A percentile compares a stretch with the other conserved stretches of the same genome.
phyloP scores from a whole-genome alignment of 2,797 vertebrate genomes.

The Argentina silus region DNA sequence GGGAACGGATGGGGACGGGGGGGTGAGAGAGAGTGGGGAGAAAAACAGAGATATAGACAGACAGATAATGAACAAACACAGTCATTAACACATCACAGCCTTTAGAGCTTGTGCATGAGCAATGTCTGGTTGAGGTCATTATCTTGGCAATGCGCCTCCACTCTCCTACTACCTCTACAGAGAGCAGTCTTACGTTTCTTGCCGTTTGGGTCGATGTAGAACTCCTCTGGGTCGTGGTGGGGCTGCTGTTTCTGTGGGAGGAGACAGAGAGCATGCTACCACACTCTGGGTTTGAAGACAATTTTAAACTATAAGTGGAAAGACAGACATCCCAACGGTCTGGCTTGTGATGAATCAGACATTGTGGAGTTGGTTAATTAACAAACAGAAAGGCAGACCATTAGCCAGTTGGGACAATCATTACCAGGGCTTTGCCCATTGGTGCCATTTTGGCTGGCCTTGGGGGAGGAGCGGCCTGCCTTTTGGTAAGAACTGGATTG shows the following conservation, averaged over 20 bases:
- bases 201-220: slow-evolving; percentile 43
- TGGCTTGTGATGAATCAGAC: neutral
- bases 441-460: slow-evolving; percentile 46
- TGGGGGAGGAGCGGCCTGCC: slow-evolving; percentile 64
- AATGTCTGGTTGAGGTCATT: too few relatives aligned
- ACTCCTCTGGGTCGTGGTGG: slow-evolving; percentile 43
- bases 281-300: neutral
- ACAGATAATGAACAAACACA: neutral
- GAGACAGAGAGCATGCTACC: neutral
- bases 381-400: slow-evolving; percentile 12
- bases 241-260: slow-evolving; percentile 51
- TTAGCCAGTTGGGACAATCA: neutral
- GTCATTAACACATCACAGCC: too few relatives aligned
- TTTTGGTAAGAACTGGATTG: slow-evolving; percentile 48
- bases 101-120: too few relatives aligned
- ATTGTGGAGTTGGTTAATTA: neutral
- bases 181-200: slow-evolving; percentile 69
- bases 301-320: neutral
- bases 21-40: neutral
- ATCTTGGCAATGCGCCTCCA: too few relatives aligned
- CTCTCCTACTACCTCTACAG: neutral
- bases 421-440: slow-evolving; percentile 50
- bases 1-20: neutral
- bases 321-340: neutral
- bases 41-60: neutral